Percentiles rank a stretch among this genome's conserved stretches.
phyloP scores from a whole-genome alignment of 2,888 invertebrate species.

The Hedychridium roseum region DNA sequence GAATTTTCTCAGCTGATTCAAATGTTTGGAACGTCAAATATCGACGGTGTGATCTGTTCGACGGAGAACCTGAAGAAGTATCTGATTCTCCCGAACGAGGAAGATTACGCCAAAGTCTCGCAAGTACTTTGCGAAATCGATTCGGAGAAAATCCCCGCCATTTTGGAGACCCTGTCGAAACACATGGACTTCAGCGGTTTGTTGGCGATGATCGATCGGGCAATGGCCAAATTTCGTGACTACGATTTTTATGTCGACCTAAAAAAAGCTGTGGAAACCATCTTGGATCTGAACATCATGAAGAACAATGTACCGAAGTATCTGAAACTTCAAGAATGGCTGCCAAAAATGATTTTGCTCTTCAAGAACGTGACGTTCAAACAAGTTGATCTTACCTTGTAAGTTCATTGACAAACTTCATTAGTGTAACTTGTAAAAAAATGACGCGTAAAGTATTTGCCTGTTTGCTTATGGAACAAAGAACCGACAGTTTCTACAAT shows the following conservation, averaged over 20 bases:
- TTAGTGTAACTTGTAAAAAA: no score
- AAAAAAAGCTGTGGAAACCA: slow-evolving; percentile 63
- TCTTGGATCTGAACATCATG: slow-evolving; percentile 63
- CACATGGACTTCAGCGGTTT: slow-evolving; percentile 67
- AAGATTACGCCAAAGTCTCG: slow-evolving; percentile 54
- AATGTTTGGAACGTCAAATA: slow-evolving; percentile 51
- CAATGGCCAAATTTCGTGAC: slow-evolving; percentile 64
- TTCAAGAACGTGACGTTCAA: slow-evolving; percentile 48
- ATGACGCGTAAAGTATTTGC: no score
- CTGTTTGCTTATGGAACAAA: no score
- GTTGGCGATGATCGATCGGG: slow-evolving; percentile 65
- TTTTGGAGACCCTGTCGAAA: slow-evolving; percentile 64
- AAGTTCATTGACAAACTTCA: no score
- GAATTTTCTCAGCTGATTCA: slow-evolving; percentile 45
- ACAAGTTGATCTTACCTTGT: slow-evolving; percentile 51
- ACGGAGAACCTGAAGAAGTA: slow-evolving; percentile 50
- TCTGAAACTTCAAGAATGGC: slow-evolving; percentile 56
- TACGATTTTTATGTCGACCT: slow-evolving; percentile 64
- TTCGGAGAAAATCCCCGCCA: slow-evolving; percentile 60
- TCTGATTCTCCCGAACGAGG: slow-evolving; percentile 43
- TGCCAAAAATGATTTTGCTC: slow-evolving; percentile 47
- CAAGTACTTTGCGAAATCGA: slow-evolving; percentile 63
- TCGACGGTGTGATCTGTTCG: slow-evolving; percentile 50
- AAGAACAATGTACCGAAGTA: slow-evolving; percentile 66
- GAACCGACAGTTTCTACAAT: no score